A percentile compares a stretch with the other conserved stretches of the same genome.
Evolutionary conservation across 2,888 invertebrate species (phyloP).

Genomic region (Busseola fusca): DNA sequence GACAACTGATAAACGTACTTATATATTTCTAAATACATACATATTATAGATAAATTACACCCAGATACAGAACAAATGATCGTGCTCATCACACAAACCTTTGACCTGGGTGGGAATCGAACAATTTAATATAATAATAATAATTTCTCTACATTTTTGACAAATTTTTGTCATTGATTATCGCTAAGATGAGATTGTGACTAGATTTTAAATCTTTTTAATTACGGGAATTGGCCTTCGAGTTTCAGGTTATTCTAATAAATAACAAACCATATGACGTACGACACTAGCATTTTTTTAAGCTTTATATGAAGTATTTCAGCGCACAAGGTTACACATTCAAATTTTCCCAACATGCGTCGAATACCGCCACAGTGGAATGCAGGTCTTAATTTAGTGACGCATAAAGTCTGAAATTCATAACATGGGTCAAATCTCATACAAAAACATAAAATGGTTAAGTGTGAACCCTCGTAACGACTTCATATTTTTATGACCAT

Average conservation of each 20-base stretch:
- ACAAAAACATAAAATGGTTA: slow-evolving; percentile 59
- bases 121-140: too few species aligned
- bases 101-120: too few species aligned
- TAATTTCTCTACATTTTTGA: too few species aligned
- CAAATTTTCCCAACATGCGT: slow-evolving; percentile 23
- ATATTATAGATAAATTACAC: too few species aligned
- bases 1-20: too few species aligned
- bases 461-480: slow-evolving; percentile 44
- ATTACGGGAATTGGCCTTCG: not conserved
- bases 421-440: slow-evolving; percentile 49
- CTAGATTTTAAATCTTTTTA: not conserved
- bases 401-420: slow-evolving; percentile 43
- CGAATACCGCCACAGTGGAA: slow-evolving; percentile 38
- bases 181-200: not conserved
- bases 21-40: too few species aligned
- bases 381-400: slow-evolving; percentile 48
- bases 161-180: too few species aligned
- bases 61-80: too few species aligned
- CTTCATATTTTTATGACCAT: slow-evolving; percentile 21
- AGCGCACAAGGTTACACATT: slow-evolving; percentile 29
- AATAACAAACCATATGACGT: slow-evolving; percentile 20
- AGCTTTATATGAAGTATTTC: slow-evolving; percentile 17
- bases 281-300: slow-evolving; percentile 10
- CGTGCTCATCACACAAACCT: too few species aligned
- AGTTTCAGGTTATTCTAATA: slow-evolving; percentile 7